Evolutionary conservation across 2,888 invertebrate genomes (phyloP).

Genomic region (Mellilla xanthometata): DNA sequence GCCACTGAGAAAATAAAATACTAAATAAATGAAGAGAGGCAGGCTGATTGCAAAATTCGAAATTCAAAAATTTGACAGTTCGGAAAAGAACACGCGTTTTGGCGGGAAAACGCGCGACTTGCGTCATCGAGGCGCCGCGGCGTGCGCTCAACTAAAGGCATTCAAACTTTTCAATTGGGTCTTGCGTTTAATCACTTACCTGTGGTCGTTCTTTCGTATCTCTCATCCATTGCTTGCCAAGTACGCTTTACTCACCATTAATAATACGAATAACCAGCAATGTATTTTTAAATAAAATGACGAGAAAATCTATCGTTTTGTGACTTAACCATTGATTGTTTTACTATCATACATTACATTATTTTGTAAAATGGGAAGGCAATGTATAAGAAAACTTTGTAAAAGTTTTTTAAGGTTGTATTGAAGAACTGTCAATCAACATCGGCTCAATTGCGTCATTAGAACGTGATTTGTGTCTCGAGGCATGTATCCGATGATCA

Average conservation of each 20-base stretch:
- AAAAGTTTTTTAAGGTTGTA: constrained; percentile 9
- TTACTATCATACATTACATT: too few relatives aligned
- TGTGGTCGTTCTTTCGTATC: constrained; percentile 15
- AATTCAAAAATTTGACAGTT: constrained; percentile 35
- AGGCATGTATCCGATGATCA: too few relatives aligned
- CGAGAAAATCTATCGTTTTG: not conserved
- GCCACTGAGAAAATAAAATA: constrained; percentile 12
- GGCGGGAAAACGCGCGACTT: constrained; percentile 53
- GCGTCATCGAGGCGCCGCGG: constrained; percentile 47
- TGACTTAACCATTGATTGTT: too few relatives aligned
- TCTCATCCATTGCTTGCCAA: not conserved
- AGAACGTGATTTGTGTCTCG: constrained; percentile 30
- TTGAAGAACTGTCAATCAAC: constrained; percentile 33
- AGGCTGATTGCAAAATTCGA: constrained; percentile 27
- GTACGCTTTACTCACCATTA: not conserved
- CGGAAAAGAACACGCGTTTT: constrained; percentile 53
- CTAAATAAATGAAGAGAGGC: not conserved
- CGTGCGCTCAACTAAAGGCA: constrained; percentile 62
- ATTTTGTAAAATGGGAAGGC: not conserved
- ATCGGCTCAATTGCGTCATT: constrained; percentile 39
- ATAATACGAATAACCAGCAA: not conserved
- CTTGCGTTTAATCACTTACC: constrained; percentile 23
- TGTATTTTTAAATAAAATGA: not conserved
- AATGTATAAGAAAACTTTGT: not conserved
- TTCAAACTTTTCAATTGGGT: constrained; percentile 33